Evolutionary conservation across 2,113 vertebrate genomes (phyloP), one percentile per base, ranked within the genome.

Genomic region (Psittacara wagleri): DNA sequence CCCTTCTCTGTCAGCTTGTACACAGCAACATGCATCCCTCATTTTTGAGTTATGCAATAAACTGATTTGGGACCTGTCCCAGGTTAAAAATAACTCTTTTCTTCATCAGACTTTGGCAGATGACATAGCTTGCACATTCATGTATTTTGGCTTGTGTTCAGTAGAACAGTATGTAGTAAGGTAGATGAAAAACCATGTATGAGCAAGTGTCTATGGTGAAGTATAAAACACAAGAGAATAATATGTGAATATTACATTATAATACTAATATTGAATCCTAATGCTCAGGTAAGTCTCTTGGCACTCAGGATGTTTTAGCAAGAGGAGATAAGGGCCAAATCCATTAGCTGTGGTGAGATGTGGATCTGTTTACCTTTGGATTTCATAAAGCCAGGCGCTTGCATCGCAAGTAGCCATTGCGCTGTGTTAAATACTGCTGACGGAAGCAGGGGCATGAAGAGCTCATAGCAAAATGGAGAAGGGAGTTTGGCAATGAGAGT

Each of bases 351-450:
- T 87, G 87, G 44, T 80, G 84, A 90, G 96, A 95, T 95, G 94
- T 94, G 90, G 93, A 94, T 97, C 94, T 88, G 68, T 83, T 96
- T 95, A 88, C 94, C 83, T 96, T 92, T 51, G 90, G 88, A 88
- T 95, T 96, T 93, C 46, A 19, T 31, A 64, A 77, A 92, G 87
- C 76, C 33, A 20, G 68, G 46, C 4, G 1, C 79, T 88, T 70
- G 70, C 67, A 77, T 89, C 82, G 90, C 3, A 17, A 92, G 82
- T 57, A 86, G 87, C 57, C 8, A 1, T 7, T 62, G 85, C 7
- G 4, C 78, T 61, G 94, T 51, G 82, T 33, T 79, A 22, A 61
- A 63, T 59, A 6, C 37, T 49, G 72, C 85, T 72, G 54, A n/a
- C 20, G 5, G 8, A 80, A 61, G 87, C 57, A 33, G 64, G 35